Base-by-base conservation (phyloP, 1,140 invertebrate species). In the Aphidius ervi region DNA sequence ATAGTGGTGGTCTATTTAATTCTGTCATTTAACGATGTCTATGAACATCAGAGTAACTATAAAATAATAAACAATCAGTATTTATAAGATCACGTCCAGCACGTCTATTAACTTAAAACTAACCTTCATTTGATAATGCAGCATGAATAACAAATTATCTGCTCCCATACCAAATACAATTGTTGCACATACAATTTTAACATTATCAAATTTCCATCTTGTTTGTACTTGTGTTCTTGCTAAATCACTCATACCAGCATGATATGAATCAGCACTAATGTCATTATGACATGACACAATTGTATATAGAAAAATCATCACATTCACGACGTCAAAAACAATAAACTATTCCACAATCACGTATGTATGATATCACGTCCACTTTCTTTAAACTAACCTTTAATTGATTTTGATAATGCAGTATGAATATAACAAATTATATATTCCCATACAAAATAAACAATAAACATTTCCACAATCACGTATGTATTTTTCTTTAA, bases 91-190 rank as follows among this genome's bases (percentile, higher is more conserved):
- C 96, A 60, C 97, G 82, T 1, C 97, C 97, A 23, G 96, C 95
- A 52, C 97, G 82, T 10, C 97, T 97, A 53, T 95, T 90, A 82
- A 99, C 97, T 78, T 99, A 97, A 81, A 99, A 99, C 73, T 97
- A 98, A 2, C 94, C 93, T 82, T 99, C 97, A 67, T 97, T 98
- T 39, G 96, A 95, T 61, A 98, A 67, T 1, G 92, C 88, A 71
- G 91, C 91, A 78, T 99, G 97, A 56, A 99, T 86, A 0, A 97
- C 93, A 81, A 87, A 96, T 98, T 99, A 81, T 99, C 95, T 63
- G 98, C 96, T 9, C 96, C 97, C 95, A 99, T 98, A 48, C 94
- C 94, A 83, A 97, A 97, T 1, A 96, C 96, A 65, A 98, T 93
- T 1, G 96, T 99, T 23, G 96, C 96, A 77, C 93, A 96, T 23